Percentiles rank a stretch among this genome's conserved stretches.
Evolutionary conservation across 2,113 vertebrate species (phyloP).

Genomic region (Calyptomena viridis): DNA sequence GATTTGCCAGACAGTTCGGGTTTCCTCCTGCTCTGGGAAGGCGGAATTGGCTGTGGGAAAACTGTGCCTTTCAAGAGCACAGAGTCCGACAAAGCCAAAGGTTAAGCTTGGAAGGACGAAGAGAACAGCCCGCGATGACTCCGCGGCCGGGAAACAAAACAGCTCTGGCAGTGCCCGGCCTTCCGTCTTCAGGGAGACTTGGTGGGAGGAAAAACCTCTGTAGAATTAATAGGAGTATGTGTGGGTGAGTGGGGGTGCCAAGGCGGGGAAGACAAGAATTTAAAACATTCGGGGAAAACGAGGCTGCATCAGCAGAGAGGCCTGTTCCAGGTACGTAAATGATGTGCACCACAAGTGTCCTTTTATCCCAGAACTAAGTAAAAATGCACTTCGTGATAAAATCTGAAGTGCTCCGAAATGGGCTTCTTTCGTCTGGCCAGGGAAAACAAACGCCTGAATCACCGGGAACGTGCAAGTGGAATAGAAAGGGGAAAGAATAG

Average conservation of each 20-base stretch:
- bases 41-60: constrained; percentile 24
- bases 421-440: not conserved
- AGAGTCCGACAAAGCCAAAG: not conserved
- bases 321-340: not conserved
- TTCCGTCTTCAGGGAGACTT: not conserved
- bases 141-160: not conserved
- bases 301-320: not conserved
- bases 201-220: not conserved
- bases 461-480: not conserved
- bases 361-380: not conserved
- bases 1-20: constrained; percentile 58
- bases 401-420: not conserved
- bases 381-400: not conserved
- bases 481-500: not conserved
- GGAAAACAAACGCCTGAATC: not conserved
- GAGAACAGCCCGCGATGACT: not conserved
- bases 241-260: not conserved
- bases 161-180: not conserved
- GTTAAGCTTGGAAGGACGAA: constrained; percentile 28
- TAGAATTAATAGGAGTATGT: not conserved
- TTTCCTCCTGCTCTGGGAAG: constrained; percentile 24
- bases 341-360: not conserved
- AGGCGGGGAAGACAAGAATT: not conserved
- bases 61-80: not conserved
- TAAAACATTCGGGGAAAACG: not conserved